Evolutionary conservation across 2,797 vertebrate species (phyloP), one percentile per base, ranked within the genome.

Genomic region (Hylomyscus alleni): DNA sequence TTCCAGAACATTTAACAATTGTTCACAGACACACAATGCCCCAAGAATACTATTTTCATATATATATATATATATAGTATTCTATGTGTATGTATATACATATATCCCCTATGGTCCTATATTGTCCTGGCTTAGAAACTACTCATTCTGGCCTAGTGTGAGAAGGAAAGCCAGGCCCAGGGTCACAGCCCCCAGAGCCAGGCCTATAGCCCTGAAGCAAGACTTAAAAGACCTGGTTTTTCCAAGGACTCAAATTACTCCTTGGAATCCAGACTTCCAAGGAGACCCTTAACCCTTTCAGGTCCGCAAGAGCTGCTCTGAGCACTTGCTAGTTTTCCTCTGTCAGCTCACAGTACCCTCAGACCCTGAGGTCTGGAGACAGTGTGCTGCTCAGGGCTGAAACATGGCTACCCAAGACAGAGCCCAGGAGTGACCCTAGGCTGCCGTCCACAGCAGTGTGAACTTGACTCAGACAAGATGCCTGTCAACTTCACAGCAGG

Each of bases 221-320:
- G 69, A 40, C 62, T 72, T 15, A 91, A 90, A 95, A 80, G 47
- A 13, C 47, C 6, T 47, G 88, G 40, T 81, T 94, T 87, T 62
- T 40, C 69, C 52, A 47, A 20, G 78, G 17, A 22, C 80, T 93
- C 93, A 19, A 26, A 69, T 90, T 90, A 62, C 62, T 84, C 86
- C 86, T n/a, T 92, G 86, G 87, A 94, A 88, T 93, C 65, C 83
- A 52, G 89, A 76, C 69, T 62, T 89, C 47, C 14, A 72, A 19
- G 40, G 83, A 93, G 44, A 52, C 34, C 34, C 12, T 86, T 95
- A 89, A 83, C 76, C 34, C 54, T 47, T 87, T 73, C 31, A 0
- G 37, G 15, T 29, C 58, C 34, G n/a, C 22, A 20, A 17, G 17
- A 89, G 40, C 31, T 26, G 24, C 72, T 77, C 65, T 24, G 31